Percentiles rank a stretch among this genome's conserved stretches.
Evolutionary conservation across 2,113 vertebrate genomes (phyloP).

Genomic region (Solea senegalensis): DNA sequence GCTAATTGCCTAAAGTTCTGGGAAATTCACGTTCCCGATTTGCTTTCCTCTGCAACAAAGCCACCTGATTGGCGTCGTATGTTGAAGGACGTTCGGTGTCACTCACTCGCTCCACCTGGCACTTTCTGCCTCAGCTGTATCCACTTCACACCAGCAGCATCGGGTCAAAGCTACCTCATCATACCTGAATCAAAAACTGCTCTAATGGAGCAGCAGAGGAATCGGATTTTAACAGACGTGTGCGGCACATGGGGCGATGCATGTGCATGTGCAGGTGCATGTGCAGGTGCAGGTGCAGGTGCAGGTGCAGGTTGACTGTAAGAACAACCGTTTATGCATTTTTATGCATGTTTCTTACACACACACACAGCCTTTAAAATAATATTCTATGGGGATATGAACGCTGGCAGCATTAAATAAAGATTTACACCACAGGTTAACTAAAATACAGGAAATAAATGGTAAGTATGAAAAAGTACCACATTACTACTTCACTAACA

Average conservation of each 20-base stretch:
- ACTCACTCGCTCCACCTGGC: constrained; percentile 36
- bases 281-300: background rate
- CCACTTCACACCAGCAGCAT: constrained; percentile 59
- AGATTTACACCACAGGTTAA: constrained; percentile 25
- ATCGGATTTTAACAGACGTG: constrained; percentile 21
- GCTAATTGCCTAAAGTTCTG: too few species aligned
- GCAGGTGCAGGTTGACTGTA: background rate
- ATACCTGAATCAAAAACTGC: constrained; percentile 63
- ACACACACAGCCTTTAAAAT: constrained; percentile 34
- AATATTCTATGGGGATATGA: constrained; percentile 37
- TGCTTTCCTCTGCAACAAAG: constrained; percentile 36
- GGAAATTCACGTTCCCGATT: too few species aligned
- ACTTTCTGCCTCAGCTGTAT: constrained; percentile 67
- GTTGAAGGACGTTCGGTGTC: background rate
- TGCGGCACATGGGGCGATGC: constrained; percentile 5
- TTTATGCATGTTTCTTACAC: constrained; percentile 4
- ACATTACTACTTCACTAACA: too few species aligned
- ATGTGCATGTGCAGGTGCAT: background rate
- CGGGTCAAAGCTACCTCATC: constrained; percentile 53
- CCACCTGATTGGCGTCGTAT: constrained; percentile 40
- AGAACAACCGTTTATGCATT: constrained; percentile 38
- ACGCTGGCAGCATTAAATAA: constrained; percentile 57
- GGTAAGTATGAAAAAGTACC: too few species aligned
- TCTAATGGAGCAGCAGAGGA: background rate
- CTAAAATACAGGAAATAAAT: too few species aligned